phyloP scores from a whole-genome alignment of 1,140 invertebrate genomes.

The Caenorhabditis tropicalis region DNA sequence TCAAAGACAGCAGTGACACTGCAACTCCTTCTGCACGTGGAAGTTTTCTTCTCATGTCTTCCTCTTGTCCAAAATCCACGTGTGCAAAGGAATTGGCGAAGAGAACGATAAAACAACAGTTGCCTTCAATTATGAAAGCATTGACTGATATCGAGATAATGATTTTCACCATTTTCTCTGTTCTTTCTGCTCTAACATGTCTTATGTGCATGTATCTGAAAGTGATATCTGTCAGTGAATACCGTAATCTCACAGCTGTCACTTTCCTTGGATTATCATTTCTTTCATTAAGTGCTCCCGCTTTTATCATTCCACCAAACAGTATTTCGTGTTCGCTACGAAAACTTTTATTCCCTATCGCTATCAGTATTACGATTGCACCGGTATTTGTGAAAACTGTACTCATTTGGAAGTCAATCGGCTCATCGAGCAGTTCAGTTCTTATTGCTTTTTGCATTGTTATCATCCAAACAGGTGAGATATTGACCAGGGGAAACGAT shows the following conservation, averaged over 20 bases:
- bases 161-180: conserved; percentile 29
- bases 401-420: conserved; percentile 52
- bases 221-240: conserved; percentile 58
- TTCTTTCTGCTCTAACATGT: conserved; percentile 59
- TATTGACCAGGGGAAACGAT: too few relatives aligned
- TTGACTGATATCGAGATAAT: neutral
- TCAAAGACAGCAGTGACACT: neutral
- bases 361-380: conserved; percentile 49
- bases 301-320: conserved; percentile 63
- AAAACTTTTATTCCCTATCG: conserved; percentile 55
- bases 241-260: conserved; percentile 58
- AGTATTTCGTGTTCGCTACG: conserved; percentile 59
- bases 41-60: conserved; percentile 47
- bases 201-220: conserved; percentile 64
- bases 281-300: neutral
- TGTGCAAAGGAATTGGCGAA: conserved; percentile 25
- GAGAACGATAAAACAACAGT: neutral
- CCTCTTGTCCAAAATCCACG: conserved; percentile 55
- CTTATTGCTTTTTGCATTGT: conserved; percentile 50
- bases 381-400: conserved; percentile 60
- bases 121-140: conserved; percentile 13
- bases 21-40: conserved; percentile 4
- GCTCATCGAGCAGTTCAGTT: conserved; percentile 11
- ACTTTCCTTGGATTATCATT: conserved; percentile 56
- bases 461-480: conserved; percentile 52